phyloP scores from a whole-genome alignment of 2,113 vertebrate species.

The Asarcornis scutulata region DNA sequence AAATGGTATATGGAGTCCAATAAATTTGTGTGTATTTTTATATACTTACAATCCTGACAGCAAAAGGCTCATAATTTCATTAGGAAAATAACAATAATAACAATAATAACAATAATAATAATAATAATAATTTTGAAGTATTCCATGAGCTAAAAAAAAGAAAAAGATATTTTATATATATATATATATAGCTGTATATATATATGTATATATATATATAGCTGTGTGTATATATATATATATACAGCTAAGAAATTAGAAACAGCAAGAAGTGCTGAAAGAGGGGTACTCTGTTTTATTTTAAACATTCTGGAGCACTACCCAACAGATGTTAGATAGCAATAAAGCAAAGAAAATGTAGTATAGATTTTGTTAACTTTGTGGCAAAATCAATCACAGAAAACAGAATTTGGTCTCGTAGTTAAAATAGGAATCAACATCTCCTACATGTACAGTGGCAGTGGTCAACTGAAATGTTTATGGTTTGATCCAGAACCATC shows the following conservation, averaged over 20 bases:
- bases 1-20: not conserved
- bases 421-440: not conserved
- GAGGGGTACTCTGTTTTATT: not conserved
- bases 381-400: not conserved
- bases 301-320: not conserved
- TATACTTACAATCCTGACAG: not conserved
- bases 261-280: not conserved
- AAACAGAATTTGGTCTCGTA: not conserved
- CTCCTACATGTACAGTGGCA: fast-evolving
- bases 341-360: not conserved
- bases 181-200: no score
- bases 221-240: no score
- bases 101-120: no score
- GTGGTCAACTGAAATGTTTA: not conserved
- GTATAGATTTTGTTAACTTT: not conserved
- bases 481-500: not conserved
- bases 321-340: not conserved
- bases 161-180: not conserved
- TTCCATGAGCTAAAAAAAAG: not conserved
- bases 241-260: not conserved
- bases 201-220: no score
- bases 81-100: not conserved
- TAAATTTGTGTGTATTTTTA: not conserved
- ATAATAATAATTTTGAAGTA: not conserved
- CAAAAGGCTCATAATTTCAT: not conserved